Percentiles rank a stretch among this genome's conserved stretches.
Evolutionary conservation across 2,888 invertebrate genomes (phyloP).

Genomic region (Allygus modestus): DNA sequence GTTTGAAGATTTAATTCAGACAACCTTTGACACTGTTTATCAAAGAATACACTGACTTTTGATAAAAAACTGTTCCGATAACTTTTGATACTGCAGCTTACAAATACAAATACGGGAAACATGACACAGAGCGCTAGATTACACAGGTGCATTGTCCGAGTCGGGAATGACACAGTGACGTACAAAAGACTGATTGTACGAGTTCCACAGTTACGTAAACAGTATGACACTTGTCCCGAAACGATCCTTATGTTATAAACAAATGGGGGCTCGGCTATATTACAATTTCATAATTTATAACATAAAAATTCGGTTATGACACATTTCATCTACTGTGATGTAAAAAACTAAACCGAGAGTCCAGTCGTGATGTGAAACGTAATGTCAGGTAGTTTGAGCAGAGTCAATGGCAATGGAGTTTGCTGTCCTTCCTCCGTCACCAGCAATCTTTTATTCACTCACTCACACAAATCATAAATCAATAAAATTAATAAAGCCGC

Average conservation of each 20-base stretch:
- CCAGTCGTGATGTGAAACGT: conserved; percentile 33
- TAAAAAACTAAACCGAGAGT: conserved; percentile 4
- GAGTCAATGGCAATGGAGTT: conserved; percentile 57
- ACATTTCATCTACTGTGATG: conserved; percentile 28
- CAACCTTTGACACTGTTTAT: conserved; percentile 34
- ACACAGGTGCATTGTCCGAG: conserved; percentile 42
- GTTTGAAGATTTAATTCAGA: conserved; percentile 50
- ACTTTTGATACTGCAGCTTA: conserved; percentile 24
- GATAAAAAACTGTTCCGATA: conserved; percentile 44
- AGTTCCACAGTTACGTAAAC: conserved; percentile 8
- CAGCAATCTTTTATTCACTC: conserved; percentile 50
- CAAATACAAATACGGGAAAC: conserved; percentile 48
- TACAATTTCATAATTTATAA: not conserved
- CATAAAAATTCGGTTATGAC: not conserved
- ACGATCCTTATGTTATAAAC: not conserved
- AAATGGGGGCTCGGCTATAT: not conserved
- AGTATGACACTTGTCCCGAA: conserved; percentile 35
- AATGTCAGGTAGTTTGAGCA: conserved; percentile 63
- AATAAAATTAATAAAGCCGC: conserved; percentile 46
- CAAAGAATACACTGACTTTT: conserved; percentile 45
- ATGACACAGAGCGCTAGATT: conserved; percentile 42
- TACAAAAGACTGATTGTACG: conserved; percentile 54
- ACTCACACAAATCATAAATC: conserved; percentile 47
- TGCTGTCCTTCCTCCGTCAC: conserved; percentile 52
- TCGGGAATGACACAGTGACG: not conserved